Conservation (phyloP, 2,113 vertebrate genomes). For the Otis tarda region DNA sequence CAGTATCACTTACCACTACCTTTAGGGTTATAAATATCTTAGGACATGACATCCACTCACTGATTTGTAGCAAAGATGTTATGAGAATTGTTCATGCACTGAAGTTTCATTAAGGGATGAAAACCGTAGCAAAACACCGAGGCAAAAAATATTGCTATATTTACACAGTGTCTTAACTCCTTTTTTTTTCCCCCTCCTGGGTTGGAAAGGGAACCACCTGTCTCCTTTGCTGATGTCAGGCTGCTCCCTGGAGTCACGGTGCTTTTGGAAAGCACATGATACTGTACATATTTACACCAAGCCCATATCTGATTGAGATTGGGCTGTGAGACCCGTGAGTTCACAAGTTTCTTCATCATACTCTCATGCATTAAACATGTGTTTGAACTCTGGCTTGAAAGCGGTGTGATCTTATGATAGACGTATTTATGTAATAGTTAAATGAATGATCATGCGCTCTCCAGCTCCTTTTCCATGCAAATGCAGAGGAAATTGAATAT, state of each 20-base stretch:
- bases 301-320: constrained; percentile 69
- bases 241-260: constrained; percentile 72
- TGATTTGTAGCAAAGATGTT: constrained; percentile 52
- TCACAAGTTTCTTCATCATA: constrained; percentile 68
- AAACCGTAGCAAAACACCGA: constrained; percentile 47
- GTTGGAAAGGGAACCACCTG: constrained; percentile 78
- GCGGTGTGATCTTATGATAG: constrained; percentile 39
- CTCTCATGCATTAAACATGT: constrained; percentile 73
- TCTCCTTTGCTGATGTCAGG: constrained; percentile 75
- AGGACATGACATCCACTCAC: constrained; percentile 54
- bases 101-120: constrained; percentile 67
- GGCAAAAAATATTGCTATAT: constrained; percentile 71
- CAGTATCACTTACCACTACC: constrained; percentile 27
- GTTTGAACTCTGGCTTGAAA: constrained; percentile 57
- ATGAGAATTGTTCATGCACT: constrained; percentile 51
- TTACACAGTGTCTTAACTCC: constrained; percentile 58
- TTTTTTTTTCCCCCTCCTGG: constrained; percentile 25
- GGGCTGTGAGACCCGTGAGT: constrained; percentile 63
- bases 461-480: constrained; percentile 63
- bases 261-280: constrained; percentile 74
- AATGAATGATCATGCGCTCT: constrained; percentile 55
- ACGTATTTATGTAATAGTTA: constrained; percentile 63
- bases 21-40: constrained; percentile 55
- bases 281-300: constrained; percentile 76
- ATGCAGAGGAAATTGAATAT: constrained; percentile 67